Evolutionary conservation across 1,140 invertebrate species (phyloP), one percentile per base, ranked within the genome.

Genomic region (Augochlora pura): DNA sequence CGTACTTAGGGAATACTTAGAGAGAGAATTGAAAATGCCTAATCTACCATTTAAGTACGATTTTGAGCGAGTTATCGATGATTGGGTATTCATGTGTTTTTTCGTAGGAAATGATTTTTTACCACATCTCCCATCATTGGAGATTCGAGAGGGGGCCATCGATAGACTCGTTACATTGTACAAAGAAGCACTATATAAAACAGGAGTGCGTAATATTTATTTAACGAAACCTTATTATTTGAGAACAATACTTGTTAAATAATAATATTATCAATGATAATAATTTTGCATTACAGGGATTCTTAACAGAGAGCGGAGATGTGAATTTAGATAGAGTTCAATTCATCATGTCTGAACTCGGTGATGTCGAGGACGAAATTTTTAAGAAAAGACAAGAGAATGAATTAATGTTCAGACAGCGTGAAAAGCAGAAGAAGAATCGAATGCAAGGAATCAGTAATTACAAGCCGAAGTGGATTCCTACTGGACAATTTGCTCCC

Each of bases 61-160:
- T 86, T 97, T 98, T 90, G 97, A 99, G 89, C 93, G 98, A 79
- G 98, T 96, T 2, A 90, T 99, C 4, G 99, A 99, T 92, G 99
- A 99, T 93, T 99, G 99, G 99, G 99, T 99, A 0, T 99, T 99
- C 91, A 99, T 99, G 98, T 99, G 99, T 93, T 99, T 99, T 93
- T 99, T 99, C 94, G 99, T 99, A 74, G 99, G 99, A 60, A 99
- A 99, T 93, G 99, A 99, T 94, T 99, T 99, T 92, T 92, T 99
- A 84, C 99, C 99, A 21, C 99, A 99, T 94, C 94, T 99, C 75
- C 99, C 99, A 21, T 99, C 98, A 32, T 93, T 99, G 78, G 99
- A 99, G 94, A 99, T 99, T 88, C 94, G 99, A 78, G 99, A 99
- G 94, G 97, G 97, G 18, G 99, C 99, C 0, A 99, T 99, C 81